Base-by-base conservation (phyloP, 2,113 vertebrate species). In the Perca fluviatilis region DNA sequence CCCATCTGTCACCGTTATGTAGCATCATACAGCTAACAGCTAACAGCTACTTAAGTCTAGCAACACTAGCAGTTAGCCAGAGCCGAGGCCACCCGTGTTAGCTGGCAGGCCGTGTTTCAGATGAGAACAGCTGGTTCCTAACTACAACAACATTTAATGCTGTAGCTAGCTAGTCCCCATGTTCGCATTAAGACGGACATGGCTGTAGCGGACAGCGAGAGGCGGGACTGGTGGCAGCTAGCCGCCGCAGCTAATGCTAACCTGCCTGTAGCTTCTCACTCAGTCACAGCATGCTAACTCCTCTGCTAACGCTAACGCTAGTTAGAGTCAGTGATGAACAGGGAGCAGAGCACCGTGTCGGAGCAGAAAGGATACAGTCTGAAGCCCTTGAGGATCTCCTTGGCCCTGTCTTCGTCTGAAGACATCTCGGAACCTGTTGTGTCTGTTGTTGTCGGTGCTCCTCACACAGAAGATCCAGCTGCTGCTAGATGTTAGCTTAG, bases 361-460 rank as follows among this genome's bases (percentile, higher is more conserved):
- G 40, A 46, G 18, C 62, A 57, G 19, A 88, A 95, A 96, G 95
- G 95, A 96, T 96, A 96, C 95, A 96, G 85, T 93, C 94, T 96
- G 91, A 96, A 96, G 56, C 95, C 95, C 77, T 94, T 96, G 86
- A 96, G 79, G 86, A 96, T 96, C 40, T 96, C 95, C 93, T 95
- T 96, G 90, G 95, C 95, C 89, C 95, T 92, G 94, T 95, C 95
- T 94, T 96, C 95, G 79, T 93, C 93, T 88, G 94, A 95, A 95
- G 95, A 96, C 95, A 96, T 96, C 57, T 88, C 87, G 67, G 57
- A 74, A 88, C 40, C 10, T 43, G 40, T 43, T 43, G 40, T 43
- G 85, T 77, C 49, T 66, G 81, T 68, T 78, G 81, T 79, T 84
- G 81, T 82, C 66, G 80, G 51, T 83, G 19, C 64, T 87, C 19